Evolutionary conservation across 2,888 invertebrate species (phyloP).

Genomic region (Idaea aversata): DNA sequence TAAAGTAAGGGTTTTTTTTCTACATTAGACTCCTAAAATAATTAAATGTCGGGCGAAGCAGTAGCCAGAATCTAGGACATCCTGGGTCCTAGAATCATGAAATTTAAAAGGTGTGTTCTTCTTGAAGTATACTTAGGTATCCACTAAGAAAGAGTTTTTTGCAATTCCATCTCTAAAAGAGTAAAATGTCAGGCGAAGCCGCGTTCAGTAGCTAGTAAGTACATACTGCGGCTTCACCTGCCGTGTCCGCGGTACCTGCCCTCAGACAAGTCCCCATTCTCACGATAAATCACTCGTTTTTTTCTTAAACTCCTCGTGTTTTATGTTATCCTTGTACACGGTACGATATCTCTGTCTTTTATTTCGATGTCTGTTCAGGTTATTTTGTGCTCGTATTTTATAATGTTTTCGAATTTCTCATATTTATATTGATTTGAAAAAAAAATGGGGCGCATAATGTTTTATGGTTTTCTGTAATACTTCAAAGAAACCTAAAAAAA

Average conservation of each 20-base stretch:
- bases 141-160: too few relatives aligned
- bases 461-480: not conserved
- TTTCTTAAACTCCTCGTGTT: constrained; percentile 24
- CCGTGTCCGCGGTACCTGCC: constrained; percentile 29
- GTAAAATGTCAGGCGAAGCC: not conserved
- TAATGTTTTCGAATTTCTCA: not conserved
- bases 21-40: too few relatives aligned
- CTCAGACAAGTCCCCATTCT: constrained; percentile 30
- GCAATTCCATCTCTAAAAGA: not conserved
- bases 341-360: not conserved
- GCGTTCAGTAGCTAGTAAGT: not conserved
- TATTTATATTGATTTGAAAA: not conserved
- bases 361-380: not conserved
- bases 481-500: not conserved
- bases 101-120: too few relatives aligned
- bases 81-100: too few relatives aligned
- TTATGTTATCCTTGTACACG: constrained; percentile 13
- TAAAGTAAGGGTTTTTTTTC: too few relatives aligned
- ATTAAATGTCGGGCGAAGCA: too few relatives aligned
- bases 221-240: constrained; percentile 4
- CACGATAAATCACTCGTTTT: constrained; percentile 35
- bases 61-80: too few relatives aligned
- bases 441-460: not conserved
- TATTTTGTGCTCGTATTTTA: constrained; percentile 1
- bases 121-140: too few relatives aligned